Base-by-base conservation (phyloP, 1,140 invertebrate genomes). In the Heliothis subflexa region DNA sequence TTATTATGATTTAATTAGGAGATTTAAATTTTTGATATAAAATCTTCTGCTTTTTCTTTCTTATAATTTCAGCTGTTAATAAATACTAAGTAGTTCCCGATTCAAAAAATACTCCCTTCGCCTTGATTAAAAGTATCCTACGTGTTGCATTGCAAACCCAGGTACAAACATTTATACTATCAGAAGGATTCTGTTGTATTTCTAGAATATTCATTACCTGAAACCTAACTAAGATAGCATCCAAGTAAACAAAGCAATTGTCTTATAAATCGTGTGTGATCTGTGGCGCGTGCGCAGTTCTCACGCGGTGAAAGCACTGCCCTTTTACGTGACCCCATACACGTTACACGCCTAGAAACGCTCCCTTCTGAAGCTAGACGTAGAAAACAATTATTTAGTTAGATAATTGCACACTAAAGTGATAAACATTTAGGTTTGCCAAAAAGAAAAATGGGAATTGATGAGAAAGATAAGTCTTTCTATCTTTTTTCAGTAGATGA, bases 251-350 rank as follows among this genome's bases (percentile, higher is more conserved):
- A 70, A 70, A 70, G 16, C 18, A 50, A 70, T 50, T 40, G 45
- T 40, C 33, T 40, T 40, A n/a, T 75, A 75, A 75, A 75, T 75
- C 59, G 18, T 25, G 25, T 75, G 47, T 64, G 54, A 75, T 75
- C 73, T 49, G 14, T 25, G 73, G 14, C 73, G 57, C 73, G 73
- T 75, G 59, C 73, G 73, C 73, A 52, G 28, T 75, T 75, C 59
- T 59, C 72, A 75, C 72, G 59, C 72, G 47, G 72, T 75, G 72
- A 75, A 75, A 75, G 72, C 72, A 61, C 18, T 61, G 72, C 18
- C 66, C 47, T 25, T 40, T 47, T 49, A 70, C 66, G 66, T 45
- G 72, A 62, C 57, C 72, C 57, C 57, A 52, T 59, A 57, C 54
- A 14, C 33, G 11, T 74, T 61, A 10, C 55, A 16, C 16, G 16